Base-by-base conservation (phyloP, 2,797 vertebrate species). In the Thunnus albacares region DNA sequence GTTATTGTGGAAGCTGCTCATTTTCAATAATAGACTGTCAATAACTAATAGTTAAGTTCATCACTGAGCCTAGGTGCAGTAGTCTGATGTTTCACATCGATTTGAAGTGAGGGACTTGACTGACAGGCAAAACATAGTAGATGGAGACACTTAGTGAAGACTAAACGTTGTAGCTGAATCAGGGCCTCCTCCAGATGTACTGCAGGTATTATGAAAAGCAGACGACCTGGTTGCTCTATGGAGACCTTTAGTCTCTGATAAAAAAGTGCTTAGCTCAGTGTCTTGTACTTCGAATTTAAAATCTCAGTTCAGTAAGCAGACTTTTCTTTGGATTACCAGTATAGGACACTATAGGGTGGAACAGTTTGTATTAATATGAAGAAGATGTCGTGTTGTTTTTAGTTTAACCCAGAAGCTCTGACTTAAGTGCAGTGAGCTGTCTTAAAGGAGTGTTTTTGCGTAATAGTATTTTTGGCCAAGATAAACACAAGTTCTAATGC, bases 161-260 rank as follows among this genome's bases (percentile, higher is more conserved):
- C 0, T 30, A 30, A 30, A 30, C 10, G 11, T 20, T 65, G 68
- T 4, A 47, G 4, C 24, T 5, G 22, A 43, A 20, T 57, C 43
- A n/a, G 18, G 9, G 26, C 45, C 9, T 24, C 4, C 45, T 67
- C 24, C 45, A 63, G 13, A 53, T 71, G 58, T n/a, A 59, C 4
- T 47, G 45, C 45, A 47, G 51, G 76, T 82, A 20, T 61, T 59
- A 71, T 68, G 33, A 53, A 75, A 79, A 75, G 18, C 15, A 28
- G 45, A 35, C 49, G 17, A 68, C 13, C 11, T 64, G 45, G 14
- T 38, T 77, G 33, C 22, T 59, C 22, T 47, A 6, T 55, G 12
- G 30, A 33, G 52, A 52, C 35, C n/a, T 51, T 12, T 49, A 30
- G 33, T 57, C 30, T 51, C 2, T 47, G 12, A 41, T 53, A 43